A percentile compares a stretch with the other conserved stretches of the same genome.
Conservation (phyloP, 2,888 invertebrate genomes). For the Catonia carolina region DNA sequence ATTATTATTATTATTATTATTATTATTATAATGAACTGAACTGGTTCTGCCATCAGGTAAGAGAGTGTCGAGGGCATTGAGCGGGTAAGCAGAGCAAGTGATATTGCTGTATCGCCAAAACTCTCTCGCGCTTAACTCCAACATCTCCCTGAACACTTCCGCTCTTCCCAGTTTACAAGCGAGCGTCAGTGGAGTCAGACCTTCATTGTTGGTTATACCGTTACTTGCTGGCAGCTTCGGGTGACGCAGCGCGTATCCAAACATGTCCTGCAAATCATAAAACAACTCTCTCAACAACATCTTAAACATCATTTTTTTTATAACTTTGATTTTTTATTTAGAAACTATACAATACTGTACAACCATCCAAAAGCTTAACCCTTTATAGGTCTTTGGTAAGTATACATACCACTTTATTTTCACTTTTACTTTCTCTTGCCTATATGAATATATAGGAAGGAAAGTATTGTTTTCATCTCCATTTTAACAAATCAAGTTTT, state of each 20-base stretch:
- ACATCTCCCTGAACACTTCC: constrained; percentile 95
- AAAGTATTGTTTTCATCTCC: no score
- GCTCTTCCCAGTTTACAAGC: constrained; percentile 95
- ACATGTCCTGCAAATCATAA: constrained; percentile 96
- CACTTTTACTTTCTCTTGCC: no score
- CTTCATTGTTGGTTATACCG: constrained; percentile 79
- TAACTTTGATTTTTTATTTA: not conserved
- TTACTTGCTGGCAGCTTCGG: constrained; percentile 89
- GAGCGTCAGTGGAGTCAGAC: constrained; percentile 90
- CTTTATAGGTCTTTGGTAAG: no score
- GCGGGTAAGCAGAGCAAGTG: constrained; percentile 94
- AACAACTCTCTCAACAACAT: no score
- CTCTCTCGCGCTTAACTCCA: constrained; percentile 89
- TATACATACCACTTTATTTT: no score
- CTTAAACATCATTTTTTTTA: no score
- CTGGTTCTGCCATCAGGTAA: constrained; percentile 92
- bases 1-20: no score
- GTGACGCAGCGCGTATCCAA: constrained; percentile 93
- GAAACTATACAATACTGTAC: not conserved
- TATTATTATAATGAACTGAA: no score
- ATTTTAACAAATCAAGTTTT: no score
- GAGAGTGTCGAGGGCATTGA: constrained; percentile 93
- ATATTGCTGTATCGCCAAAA: constrained; percentile 99
- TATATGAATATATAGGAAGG: no score
- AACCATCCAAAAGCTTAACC: no score